These are phyloP conservation scores for Xanthia togata DNA, from an alignment of 2,888 invertebrate genomes.

Conservation along the genomic window DNA sequence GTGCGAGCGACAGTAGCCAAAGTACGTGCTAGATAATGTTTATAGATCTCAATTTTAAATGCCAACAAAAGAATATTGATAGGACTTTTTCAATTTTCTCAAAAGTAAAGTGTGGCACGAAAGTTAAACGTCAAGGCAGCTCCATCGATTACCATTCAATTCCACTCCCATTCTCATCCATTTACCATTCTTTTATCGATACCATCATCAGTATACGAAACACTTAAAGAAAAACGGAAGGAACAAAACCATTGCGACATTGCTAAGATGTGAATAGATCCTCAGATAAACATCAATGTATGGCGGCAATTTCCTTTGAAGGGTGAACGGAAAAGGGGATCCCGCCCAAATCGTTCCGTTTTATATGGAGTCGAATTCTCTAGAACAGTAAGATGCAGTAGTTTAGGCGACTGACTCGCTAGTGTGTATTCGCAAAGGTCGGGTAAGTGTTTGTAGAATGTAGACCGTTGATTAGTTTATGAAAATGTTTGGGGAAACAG, in stretches of 20 bases:
- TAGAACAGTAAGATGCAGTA: constrained; percentile 40
- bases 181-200: constrained; percentile 46
- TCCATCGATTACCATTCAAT: constrained; percentile 33
- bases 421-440: constrained; percentile 10
- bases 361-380: constrained; percentile 71
- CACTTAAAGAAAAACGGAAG: constrained; percentile 66
- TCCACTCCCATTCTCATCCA: constrained; percentile 1
- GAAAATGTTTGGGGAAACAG: neutral
- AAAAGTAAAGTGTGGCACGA: too few relatives aligned
- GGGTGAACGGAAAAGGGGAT: constrained; percentile 83
- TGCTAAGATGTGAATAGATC: constrained; percentile 84
- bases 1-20: neutral
- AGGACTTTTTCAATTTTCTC: neutral
- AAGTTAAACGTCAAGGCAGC: constrained; percentile 1
- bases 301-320: constrained; percentile 86
- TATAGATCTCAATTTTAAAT: neutral
- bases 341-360: constrained; percentile 77
- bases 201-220: constrained; percentile 55
- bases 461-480: neutral
- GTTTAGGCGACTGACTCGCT: constrained; percentile 29
- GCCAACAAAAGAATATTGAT: neutral
- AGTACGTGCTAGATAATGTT: neutral
- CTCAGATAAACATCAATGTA: constrained; percentile 86
- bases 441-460: constrained; percentile 6
- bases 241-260: constrained; percentile 74